Conservation (phyloP, 2,797 vertebrate species). For the Acanthopagrus latus region DNA sequence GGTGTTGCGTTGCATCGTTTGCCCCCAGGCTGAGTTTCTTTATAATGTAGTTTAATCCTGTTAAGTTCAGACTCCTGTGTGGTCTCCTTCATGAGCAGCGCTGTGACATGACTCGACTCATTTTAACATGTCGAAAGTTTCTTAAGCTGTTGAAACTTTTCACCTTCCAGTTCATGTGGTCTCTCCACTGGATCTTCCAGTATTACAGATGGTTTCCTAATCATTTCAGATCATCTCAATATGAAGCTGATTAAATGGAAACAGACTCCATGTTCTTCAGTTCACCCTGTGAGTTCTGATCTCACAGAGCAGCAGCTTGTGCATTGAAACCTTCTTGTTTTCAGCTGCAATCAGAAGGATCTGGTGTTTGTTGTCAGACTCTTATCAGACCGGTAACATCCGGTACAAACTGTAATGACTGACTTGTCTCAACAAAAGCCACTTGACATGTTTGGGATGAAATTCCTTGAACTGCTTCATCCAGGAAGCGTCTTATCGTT, state of each 20-base stretch:
- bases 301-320: background rate
- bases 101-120: background rate
- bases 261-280: background rate
- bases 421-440: slow-evolving; percentile 21
- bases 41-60: background rate
- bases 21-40: background rate
- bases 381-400: background rate
- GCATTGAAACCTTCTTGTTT: background rate
- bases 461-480: slow-evolving; percentile 4
- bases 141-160: background rate
- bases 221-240: too few relatives aligned
- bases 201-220: too few relatives aligned
- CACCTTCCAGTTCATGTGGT: background rate
- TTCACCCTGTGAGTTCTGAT: background rate
- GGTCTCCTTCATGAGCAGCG: background rate
- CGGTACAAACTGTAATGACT: background rate
- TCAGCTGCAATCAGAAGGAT: background rate
- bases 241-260: background rate
- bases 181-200: background rate
- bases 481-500: background rate
- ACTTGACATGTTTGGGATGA: background rate
- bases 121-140: background rate
- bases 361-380: background rate
- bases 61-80: background rate
- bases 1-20: background rate